Percentiles rank a stretch among this genome's conserved stretches.
phyloP scores from a whole-genome alignment of 1,140 invertebrate genomes.

The Danaus plexippus region DNA sequence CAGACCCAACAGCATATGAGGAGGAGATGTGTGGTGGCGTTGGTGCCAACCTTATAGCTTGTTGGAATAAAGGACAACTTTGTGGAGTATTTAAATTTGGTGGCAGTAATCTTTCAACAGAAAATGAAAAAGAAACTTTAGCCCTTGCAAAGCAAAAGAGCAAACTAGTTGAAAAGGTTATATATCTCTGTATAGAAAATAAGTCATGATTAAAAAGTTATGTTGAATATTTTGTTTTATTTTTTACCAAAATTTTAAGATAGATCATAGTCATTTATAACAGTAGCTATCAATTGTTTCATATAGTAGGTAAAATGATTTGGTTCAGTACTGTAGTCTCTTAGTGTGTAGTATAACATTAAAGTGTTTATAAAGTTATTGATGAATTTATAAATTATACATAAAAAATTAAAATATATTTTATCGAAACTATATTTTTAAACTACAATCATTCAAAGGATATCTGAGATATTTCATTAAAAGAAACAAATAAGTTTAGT shows the following conservation, averaged over 20 bases:
- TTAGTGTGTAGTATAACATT: too few species aligned
- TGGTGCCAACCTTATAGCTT: constrained; percentile 53
- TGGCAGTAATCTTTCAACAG: constrained; percentile 42
- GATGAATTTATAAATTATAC: too few species aligned
- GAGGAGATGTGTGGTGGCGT: constrained; percentile 62
- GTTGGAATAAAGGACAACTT: constrained; percentile 47
- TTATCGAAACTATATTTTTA: too few species aligned
- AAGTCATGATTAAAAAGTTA: constrained; percentile 25
- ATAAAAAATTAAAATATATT: too few species aligned
- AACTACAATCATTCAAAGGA: too few species aligned
- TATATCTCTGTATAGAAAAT: constrained; percentile 49
- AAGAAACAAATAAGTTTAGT: too few species aligned
- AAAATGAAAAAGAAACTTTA: constrained; percentile 46
- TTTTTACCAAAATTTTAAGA: neutral
- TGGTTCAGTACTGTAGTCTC: neutral
- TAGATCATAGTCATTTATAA: too few species aligned
- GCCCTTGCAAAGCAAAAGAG: constrained; percentile 49
- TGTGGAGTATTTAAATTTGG: constrained; percentile 59
- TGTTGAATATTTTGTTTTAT: constrained; percentile 13
- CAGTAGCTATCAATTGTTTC: too few species aligned
- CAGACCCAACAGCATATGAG: constrained; percentile 58
- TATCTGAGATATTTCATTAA: too few species aligned
- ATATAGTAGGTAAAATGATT: constrained; percentile 6
- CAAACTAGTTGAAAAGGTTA: constrained; percentile 44
- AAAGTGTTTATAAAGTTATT: too few species aligned